These are phyloP conservation scores for Pogoniulus pusillus DNA, from an alignment of 2,797 vertebrate species.

Conservation along the genomic window DNA sequence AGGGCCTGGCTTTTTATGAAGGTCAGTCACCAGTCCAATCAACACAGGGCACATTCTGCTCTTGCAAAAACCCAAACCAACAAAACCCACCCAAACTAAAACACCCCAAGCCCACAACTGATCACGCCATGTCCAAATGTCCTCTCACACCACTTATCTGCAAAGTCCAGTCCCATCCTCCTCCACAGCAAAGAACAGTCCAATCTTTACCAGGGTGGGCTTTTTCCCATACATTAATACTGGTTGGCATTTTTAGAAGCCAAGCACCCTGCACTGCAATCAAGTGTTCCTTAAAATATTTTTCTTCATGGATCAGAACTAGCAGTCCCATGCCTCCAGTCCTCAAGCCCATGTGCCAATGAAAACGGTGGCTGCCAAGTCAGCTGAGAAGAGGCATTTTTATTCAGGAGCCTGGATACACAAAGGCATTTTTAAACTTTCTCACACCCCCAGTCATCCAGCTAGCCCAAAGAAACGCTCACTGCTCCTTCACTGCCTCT, in stretches of 20 bases:
- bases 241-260: slow-evolving; percentile 29
- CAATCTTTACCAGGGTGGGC: not conserved
- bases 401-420: not conserved
- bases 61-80: not conserved
- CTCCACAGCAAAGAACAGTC: not conserved
- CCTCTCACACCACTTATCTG: not conserved
- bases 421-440: not conserved
- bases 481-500: not conserved
- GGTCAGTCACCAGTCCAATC: not conserved
- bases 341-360: not conserved
- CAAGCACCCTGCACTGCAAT: slow-evolving; percentile 36
- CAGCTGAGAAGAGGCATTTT: not conserved
- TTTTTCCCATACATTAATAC: not conserved
- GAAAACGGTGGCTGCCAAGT: not conserved
- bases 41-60: not conserved
- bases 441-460: not conserved
- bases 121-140: fast-evolving
- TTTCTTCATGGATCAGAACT: slow-evolving; percentile 24
- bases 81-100: not conserved
- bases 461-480: not conserved
- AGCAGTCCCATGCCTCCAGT: slow-evolving; percentile 13
- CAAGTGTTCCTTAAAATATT: slow-evolving; percentile 56
- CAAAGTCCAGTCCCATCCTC: not conserved
- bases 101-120: not conserved
- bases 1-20: not conserved